Evolutionary conservation across 2,797 vertebrate genomes (phyloP).

Genomic region (Hafferia zeledoni): DNA sequence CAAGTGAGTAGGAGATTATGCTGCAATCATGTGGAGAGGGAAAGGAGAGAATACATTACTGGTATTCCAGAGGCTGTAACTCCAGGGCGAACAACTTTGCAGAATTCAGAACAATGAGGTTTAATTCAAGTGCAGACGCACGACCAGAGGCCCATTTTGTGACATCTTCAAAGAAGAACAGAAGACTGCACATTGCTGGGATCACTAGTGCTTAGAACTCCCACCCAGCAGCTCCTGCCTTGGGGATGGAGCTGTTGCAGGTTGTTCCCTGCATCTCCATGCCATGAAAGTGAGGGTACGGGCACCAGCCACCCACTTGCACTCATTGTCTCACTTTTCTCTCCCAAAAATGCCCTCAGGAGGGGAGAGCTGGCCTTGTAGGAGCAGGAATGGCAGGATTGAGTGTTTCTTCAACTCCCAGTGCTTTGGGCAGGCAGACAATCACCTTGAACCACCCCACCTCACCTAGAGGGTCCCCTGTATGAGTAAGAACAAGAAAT

Average conservation of each 20-base stretch:
- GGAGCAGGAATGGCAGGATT: background rate
- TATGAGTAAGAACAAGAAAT: background rate
- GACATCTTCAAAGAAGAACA: background rate
- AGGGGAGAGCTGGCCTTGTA: background rate
- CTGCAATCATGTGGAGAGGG: constrained; percentile 58
- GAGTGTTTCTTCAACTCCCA: background rate
- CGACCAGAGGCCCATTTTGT: background rate
- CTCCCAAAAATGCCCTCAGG: background rate
- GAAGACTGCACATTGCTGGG: background rate
- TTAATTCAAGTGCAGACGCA: background rate
- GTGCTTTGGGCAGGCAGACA: background rate
- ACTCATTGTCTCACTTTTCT: background rate
- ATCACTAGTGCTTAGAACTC: background rate
- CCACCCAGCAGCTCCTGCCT: background rate
- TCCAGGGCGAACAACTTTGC: background rate
- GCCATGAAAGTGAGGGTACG: background rate
- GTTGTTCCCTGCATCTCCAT: background rate
- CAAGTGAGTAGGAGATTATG: constrained; percentile 55
- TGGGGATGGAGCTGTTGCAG: background rate
- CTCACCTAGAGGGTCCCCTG: background rate
- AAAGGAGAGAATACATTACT: constrained; percentile 49
- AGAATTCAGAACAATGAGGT: background rate
- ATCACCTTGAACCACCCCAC: background rate
- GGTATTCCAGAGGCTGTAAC: constrained; percentile 8
- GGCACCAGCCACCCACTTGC: accelerated